Evolutionary conservation across 2,888 invertebrate species (phyloP).

Genomic region (Standfussiana lucernea): DNA sequence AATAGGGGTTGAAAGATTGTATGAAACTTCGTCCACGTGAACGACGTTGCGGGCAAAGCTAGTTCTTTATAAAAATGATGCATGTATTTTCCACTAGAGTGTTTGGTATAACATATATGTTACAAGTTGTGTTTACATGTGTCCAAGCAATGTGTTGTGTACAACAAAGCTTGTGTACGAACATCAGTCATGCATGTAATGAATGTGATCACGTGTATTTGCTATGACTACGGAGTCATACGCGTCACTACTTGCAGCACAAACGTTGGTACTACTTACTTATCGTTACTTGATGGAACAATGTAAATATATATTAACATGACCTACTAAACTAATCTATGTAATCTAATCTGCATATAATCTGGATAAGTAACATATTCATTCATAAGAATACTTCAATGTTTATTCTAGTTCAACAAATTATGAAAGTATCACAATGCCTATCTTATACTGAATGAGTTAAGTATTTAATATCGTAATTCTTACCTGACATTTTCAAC

Average conservation of each 20-base stretch:
- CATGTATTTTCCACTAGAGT: no score
- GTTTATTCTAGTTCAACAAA: neutral
- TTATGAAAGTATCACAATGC: neutral
- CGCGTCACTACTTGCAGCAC: neutral
- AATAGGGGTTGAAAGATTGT: no score
- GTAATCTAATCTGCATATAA: neutral
- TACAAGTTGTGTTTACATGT: neutral
- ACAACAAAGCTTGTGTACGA: neutral
- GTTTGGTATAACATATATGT: neutral
- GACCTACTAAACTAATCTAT: neutral
- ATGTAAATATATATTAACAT: constrained; percentile 7
- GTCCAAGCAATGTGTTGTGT: neutral
- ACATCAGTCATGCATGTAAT: constrained; percentile 1
- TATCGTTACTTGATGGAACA: neutral
- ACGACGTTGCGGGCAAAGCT: no score
- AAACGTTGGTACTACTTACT: neutral
- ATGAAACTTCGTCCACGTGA: no score
- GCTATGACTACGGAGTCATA: constrained; percentile 28
- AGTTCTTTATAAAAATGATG: neutral
- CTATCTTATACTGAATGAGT: neutral
- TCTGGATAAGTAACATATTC: neutral
- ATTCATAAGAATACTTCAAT: neutral
- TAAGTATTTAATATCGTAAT: no score
- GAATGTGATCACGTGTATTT: constrained; percentile 18
- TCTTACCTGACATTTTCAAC: constrained; percentile 62